Evolutionary conservation across 2,797 vertebrate species (phyloP).

Genomic region (Lagodon rhomboides): DNA sequence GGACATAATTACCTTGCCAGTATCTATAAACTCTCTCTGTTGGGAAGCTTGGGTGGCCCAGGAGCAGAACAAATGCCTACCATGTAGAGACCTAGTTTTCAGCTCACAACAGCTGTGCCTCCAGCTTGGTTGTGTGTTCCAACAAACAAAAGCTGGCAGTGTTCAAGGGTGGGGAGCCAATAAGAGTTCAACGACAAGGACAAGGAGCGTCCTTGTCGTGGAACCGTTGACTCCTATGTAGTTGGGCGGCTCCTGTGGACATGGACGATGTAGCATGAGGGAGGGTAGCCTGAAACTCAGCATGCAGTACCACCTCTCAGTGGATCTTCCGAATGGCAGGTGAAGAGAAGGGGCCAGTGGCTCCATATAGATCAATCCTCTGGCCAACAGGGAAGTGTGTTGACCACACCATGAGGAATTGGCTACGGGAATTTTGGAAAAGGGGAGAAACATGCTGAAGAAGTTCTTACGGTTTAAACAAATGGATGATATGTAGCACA

Average conservation of each 20-base stretch:
- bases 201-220: conserved; percentile 12
- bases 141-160: conserved; percentile 35
- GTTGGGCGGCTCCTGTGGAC: conserved; percentile 2
- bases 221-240: conserved; percentile 20
- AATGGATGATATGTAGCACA: background rate
- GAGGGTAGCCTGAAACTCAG: conserved; percentile 26
- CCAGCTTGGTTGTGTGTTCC: conserved; percentile 12
- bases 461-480: background rate
- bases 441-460: background rate
- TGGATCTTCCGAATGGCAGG: conserved; percentile 12
- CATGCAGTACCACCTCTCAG: background rate
- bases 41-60: background rate
- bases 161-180: conserved; percentile 17
- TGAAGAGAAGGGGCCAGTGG: conserved; percentile 19
- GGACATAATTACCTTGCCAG: conserved; percentile 9
- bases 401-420: background rate
- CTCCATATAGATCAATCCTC: conserved; percentile 24
- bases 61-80: conserved; percentile 25
- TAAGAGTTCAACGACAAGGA: conserved; percentile 3
- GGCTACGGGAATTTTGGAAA: background rate
- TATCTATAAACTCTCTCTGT: conserved; percentile 17
- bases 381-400: conserved; percentile 8
- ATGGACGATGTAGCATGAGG: conserved; percentile 9
- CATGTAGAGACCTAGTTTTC: background rate
- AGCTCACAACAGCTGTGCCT: conserved; percentile 27